These are phyloP conservation scores for Altica lythri DNA, from an alignment of 2,888 invertebrate species.

Conservation along the genomic window DNA sequence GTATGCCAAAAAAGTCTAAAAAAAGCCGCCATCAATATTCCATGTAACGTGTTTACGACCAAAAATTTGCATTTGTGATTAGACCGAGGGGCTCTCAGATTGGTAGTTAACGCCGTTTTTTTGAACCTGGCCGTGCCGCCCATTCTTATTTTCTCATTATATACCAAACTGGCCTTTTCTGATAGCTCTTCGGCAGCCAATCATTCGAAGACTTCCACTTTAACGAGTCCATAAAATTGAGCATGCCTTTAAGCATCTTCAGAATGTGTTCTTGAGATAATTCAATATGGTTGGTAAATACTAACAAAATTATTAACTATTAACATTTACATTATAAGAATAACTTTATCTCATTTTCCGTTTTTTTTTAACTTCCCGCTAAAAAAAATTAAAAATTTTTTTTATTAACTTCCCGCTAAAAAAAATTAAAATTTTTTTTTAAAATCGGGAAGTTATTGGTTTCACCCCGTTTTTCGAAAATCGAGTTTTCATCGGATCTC, in stretches of 20 bases:
- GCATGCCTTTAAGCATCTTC: constrained; percentile 8
- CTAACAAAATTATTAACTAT: too few relatives aligned
- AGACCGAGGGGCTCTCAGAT: constrained; percentile 29
- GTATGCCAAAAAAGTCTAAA: too few relatives aligned
- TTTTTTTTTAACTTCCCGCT: too few relatives aligned
- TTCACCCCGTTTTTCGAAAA: too few relatives aligned
- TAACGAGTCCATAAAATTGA: constrained; percentile 28
- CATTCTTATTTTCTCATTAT: constrained; percentile 36
- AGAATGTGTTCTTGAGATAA: constrained; percentile 4
- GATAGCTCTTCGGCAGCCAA: constrained; percentile 35
- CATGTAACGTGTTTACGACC: constrained; percentile 30
- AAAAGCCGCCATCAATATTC: constrained; percentile 19
- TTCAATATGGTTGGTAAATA: constrained; percentile 3
- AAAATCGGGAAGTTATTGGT: too few relatives aligned
- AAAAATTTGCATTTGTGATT: constrained; percentile 37
- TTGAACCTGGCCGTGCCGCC: constrained; percentile 27
- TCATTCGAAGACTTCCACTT: constrained; percentile 32
- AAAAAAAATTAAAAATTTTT: too few relatives aligned
- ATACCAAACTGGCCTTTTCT: constrained; percentile 35
- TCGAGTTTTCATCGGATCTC: too few relatives aligned
- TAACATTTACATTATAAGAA: too few relatives aligned
- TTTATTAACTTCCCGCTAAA: too few relatives aligned
- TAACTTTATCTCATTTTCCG: too few relatives aligned
- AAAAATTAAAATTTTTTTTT: too few relatives aligned
- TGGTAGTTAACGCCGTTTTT: constrained; percentile 34